Base-by-base conservation (phyloP, 1,140 invertebrate species). In the Neodiprion fabricii region DNA sequence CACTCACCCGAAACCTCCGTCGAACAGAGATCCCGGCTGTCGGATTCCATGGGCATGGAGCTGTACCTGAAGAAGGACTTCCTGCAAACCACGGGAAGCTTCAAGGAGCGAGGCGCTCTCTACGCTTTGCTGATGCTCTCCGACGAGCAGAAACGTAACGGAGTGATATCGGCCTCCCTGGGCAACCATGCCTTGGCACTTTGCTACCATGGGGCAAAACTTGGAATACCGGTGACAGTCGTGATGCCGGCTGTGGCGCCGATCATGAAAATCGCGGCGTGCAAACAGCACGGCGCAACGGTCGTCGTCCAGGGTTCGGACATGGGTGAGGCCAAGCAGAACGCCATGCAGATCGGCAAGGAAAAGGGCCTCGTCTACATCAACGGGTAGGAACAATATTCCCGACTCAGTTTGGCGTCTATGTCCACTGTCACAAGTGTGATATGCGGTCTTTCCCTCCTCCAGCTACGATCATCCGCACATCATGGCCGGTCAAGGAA, bases 41-140 rank as follows among this genome's bases (percentile, higher is more conserved):
- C 95, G 0, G 87, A 91, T 4, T 80, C 91, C 11, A 93, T 92
- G 73, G 95, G 93, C 40, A 95, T 98, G 92, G 93, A 97, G 48
- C 91, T 98, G 66, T 98, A 93, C 85, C 91, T 98, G 75, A 98
- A 98, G 87, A 97, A 97, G 84, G 97, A 98, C 83, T 98, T 96
- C 85, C 88, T 97, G 9, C 96, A 98, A 87, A 92, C 91, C 72
- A 98, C 96, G 10, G 97, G 97, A 85, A 97, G 95, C 87, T 98
- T 98, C 82, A 97, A 98, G 88, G 97, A 98, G 85, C 91, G 97
- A 75, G 97, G 97, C 7, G 97, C 97, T 1, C 90, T 96, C 10
- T 96, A 96, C 82, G 95, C 96, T 0, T 83, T 98, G 11, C 81
- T 96, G 47, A 92, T 93, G 83, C 84, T 98, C n/a, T 85, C 91